Evolutionary conservation across 2,113 vertebrate genomes (phyloP).

Genomic region (Hemiscyllium ocellatum): DNA sequence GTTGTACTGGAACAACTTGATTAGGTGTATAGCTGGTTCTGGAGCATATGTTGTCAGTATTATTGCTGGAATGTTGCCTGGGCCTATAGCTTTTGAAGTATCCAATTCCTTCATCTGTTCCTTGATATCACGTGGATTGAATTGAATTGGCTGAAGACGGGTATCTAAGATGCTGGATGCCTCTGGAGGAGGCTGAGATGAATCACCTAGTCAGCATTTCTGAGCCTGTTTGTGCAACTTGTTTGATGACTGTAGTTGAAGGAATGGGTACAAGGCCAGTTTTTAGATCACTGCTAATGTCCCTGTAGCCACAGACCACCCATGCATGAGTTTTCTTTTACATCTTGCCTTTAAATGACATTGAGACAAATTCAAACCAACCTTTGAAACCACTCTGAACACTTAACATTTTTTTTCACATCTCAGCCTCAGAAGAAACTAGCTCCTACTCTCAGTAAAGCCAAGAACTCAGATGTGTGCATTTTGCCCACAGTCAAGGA

Average conservation of each 20-base stretch:
- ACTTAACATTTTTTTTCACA: background rate
- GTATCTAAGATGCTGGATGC: no score
- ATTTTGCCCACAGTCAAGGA: background rate
- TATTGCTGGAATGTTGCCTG: no score
- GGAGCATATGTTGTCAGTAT: no score
- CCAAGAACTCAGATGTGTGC: background rate
- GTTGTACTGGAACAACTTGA: no score
- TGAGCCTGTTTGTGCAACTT: background rate
- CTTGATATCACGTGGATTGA: no score
- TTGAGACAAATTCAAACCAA: background rate
- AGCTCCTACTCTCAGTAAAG: background rate
- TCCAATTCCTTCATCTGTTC: no score
- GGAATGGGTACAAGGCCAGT: background rate
- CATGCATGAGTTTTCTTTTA: background rate
- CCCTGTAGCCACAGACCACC: background rate
- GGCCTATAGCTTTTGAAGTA: no score
- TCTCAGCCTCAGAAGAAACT: background rate
- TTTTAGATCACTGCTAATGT: background rate
- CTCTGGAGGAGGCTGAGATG: no score
- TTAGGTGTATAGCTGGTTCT: no score
- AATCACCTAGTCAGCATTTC: no score
- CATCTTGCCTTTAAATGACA: background rate
- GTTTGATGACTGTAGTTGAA: background rate
- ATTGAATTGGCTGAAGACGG: no score
- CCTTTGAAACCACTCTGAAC: constrained; percentile 20